Evolutionary conservation across 2,888 invertebrate species (phyloP).

Genomic region (Julus scanicus): DNA sequence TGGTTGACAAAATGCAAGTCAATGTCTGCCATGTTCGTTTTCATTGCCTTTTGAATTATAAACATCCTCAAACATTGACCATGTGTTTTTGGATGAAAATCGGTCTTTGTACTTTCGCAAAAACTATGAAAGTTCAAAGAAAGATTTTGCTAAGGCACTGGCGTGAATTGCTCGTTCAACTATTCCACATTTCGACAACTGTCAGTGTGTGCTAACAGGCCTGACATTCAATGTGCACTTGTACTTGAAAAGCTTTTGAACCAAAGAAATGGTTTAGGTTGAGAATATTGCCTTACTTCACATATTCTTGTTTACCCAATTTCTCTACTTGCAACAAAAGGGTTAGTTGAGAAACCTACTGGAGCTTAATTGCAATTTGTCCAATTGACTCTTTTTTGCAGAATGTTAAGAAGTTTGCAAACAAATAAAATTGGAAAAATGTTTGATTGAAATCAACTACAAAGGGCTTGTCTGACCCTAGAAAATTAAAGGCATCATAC

Average conservation of each 20-base stretch:
- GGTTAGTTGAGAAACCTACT: background rate
- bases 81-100: background rate
- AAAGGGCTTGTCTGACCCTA: too few relatives aligned
- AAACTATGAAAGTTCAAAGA: background rate
- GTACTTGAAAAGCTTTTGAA: background rate
- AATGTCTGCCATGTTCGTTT: background rate
- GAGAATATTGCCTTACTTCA: background rate
- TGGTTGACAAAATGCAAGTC: conserved; percentile 20
- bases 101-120: background rate
- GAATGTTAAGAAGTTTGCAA: background rate
- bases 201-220: background rate
- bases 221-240: background rate
- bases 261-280: too few relatives aligned
- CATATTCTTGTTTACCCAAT: too few relatives aligned
- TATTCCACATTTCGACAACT: background rate
- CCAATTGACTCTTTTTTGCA: background rate
- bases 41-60: too few relatives aligned
- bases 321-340: background rate
- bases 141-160: background rate
- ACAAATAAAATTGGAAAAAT: too few relatives aligned
- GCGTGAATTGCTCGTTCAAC: background rate
- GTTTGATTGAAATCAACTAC: too few relatives aligned
- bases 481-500: too few relatives aligned
- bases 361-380: background rate
- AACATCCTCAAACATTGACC: conserved; percentile 11